Conservation (phyloP, 92 coral and sea anemone species). For the Ricordea florida region DNA sequence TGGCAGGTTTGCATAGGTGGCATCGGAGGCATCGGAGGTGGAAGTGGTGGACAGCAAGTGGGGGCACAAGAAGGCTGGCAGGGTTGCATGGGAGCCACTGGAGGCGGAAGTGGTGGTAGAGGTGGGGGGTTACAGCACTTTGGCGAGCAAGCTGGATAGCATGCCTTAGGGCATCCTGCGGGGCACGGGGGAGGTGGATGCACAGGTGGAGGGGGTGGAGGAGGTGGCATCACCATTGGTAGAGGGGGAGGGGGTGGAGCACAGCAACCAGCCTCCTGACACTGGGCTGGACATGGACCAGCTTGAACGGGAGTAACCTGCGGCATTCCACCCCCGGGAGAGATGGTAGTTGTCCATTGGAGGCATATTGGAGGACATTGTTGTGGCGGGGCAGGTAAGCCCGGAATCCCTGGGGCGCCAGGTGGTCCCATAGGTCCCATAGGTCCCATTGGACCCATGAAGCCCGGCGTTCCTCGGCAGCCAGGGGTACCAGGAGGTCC, state of each 20-base stretch:
- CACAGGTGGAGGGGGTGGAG: constrained; percentile 27
- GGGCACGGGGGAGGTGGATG: constrained; percentile 89
- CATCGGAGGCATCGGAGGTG: constrained; percentile 59
- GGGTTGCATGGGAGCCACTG: constrained; percentile 61
- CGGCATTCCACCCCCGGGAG: constrained; percentile 56
- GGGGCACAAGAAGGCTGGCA: constrained; percentile 93
- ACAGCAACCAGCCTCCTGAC: constrained; percentile 83
- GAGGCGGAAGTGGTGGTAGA: constrained; percentile 62
- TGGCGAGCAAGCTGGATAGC: constrained; percentile 86
- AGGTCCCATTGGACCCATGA: constrained; percentile 74
- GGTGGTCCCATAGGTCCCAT: constrained; percentile 83
- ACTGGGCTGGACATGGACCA: constrained; percentile 79
- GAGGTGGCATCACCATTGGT: constrained; percentile 26
- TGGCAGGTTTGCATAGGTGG: no score
- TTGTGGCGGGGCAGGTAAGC: constrained; percentile 17
- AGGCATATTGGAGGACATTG: constrained; percentile 61
- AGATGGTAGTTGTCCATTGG: constrained; percentile 37
- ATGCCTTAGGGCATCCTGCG: constrained; percentile 85
- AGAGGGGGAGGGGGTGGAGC: constrained; percentile 58
- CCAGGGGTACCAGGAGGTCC: constrained; percentile 91
- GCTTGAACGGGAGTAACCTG: constrained; percentile 40
- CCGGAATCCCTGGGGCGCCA: constrained; percentile 8
- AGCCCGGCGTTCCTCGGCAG: constrained; percentile 63
- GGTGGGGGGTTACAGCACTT: constrained; percentile 79
- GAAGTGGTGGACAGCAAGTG: constrained; percentile 70